Conservation (phyloP, 2,113 vertebrate genomes). For the Thunnus thynnus region DNA sequence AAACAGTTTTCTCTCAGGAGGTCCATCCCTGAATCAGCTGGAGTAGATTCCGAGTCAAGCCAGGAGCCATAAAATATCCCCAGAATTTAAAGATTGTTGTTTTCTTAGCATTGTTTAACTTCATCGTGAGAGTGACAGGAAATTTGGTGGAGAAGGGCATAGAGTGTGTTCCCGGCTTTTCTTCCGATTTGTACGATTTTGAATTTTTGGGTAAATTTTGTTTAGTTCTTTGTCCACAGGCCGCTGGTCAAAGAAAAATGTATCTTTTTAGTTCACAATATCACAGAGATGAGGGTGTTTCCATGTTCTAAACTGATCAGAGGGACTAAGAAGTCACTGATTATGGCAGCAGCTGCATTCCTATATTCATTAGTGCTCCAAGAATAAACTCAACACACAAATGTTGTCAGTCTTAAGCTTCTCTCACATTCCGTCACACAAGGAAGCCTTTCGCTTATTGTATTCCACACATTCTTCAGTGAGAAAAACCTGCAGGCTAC, state of each 20-base stretch:
- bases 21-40: slow-evolving; percentile 12
- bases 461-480: neutral
- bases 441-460: neutral
- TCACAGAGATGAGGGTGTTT: neutral
- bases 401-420: slow-evolving; percentile 17
- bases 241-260: neutral
- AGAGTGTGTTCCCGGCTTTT: neutral
- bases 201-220: neutral
- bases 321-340: neutral
- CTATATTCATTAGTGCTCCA: slow-evolving; percentile 33
- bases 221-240: neutral
- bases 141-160: no score
- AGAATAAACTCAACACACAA: slow-evolving; percentile 30
- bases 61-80: neutral
- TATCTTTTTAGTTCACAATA: neutral
- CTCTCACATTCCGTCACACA: slow-evolving; percentile 18
- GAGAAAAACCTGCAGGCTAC: slow-evolving; percentile 31
- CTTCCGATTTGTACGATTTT: neutral
- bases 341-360: neutral
- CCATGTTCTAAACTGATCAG: slow-evolving; percentile 12
- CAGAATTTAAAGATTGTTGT: neutral
- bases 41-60: slow-evolving; percentile 7
- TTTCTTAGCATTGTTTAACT: slow-evolving; percentile 6
- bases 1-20: slow-evolving; percentile 20
- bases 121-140: neutral